Evolutionary conservation across 1,140 invertebrate genomes (phyloP).

Genomic region (Eufriesea mexicana): DNA sequence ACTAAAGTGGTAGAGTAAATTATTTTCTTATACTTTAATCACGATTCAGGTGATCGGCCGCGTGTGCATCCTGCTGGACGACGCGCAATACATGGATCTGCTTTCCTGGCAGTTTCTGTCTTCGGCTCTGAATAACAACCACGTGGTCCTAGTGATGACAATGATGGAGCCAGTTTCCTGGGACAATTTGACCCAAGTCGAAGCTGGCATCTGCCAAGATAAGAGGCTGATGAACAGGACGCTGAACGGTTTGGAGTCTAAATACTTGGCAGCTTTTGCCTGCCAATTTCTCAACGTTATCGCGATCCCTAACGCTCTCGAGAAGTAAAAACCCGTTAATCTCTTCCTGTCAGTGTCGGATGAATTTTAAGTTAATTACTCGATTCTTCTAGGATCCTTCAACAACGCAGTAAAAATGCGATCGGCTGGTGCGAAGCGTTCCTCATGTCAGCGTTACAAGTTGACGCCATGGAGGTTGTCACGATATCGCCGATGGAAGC

Average conservation of each 20-base stretch:
- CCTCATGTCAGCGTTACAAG: slow-evolving; percentile 44
- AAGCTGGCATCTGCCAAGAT: slow-evolving; percentile 52
- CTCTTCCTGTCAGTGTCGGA: background rate
- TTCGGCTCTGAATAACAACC: slow-evolving; percentile 32
- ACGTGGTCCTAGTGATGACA: slow-evolving; percentile 61
- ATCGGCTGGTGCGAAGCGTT: slow-evolving; percentile 66
- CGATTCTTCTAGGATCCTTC: slow-evolving; percentile 23
- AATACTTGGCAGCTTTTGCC: slow-evolving; percentile 79
- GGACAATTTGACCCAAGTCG: slow-evolving; percentile 37
- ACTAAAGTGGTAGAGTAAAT: background rate
- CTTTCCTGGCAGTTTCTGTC: slow-evolving; percentile 69
- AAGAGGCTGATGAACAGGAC: slow-evolving; percentile 51
- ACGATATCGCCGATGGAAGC: slow-evolving; percentile 29
- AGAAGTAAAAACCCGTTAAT: slow-evolving; percentile 75
- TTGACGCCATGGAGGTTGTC: slow-evolving; percentile 11
- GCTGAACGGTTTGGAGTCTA: slow-evolving; percentile 66
- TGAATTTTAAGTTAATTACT: background rate
- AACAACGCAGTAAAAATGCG: slow-evolving; percentile 7
- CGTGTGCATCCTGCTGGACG: slow-evolving; percentile 66
- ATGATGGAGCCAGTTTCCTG: slow-evolving; percentile 27
- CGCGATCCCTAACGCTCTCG: slow-evolving; percentile 82
- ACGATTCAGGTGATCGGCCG: slow-evolving; percentile 25
- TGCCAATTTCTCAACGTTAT: slow-evolving; percentile 84
- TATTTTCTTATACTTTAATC: background rate
- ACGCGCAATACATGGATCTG: slow-evolving; percentile 66